Evolutionary conservation across 2,797 vertebrate species (phyloP).

Genomic region (Morelia viridis): DNA sequence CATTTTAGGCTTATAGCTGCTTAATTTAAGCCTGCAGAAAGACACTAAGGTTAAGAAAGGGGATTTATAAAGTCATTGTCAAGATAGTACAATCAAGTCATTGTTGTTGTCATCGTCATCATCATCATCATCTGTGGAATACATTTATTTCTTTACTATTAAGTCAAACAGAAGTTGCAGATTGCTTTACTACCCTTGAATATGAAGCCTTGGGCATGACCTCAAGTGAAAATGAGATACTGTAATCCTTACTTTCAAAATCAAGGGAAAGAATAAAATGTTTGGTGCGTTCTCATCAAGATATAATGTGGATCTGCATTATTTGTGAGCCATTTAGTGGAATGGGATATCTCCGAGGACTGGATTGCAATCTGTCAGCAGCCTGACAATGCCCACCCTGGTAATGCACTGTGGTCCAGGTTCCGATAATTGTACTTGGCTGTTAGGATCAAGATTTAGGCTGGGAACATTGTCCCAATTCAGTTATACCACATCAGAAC

Average conservation of each 20-base stretch:
- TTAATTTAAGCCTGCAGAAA: background rate
- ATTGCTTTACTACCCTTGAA: background rate
- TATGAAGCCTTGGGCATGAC: background rate
- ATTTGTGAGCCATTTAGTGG: background rate
- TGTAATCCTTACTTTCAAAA: background rate
- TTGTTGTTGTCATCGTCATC: accelerated
- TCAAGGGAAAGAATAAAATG: background rate
- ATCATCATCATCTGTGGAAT: background rate
- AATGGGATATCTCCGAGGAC: background rate
- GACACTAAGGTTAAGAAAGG: background rate
- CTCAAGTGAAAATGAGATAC: background rate
- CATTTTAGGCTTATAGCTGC: background rate
- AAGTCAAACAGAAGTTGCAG: background rate
- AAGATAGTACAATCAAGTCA: background rate
- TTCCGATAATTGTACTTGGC: too few relatives aligned
- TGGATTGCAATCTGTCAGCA: background rate
- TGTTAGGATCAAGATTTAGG: background rate
- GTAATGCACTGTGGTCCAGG: background rate
- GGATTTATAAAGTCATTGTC: background rate
- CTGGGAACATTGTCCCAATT: too few relatives aligned
- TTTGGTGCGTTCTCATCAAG: background rate
- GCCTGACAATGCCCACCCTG: background rate
- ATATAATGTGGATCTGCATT: background rate
- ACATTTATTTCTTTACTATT: background rate
- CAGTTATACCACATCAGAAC: background rate